A percentile compares a stretch with the other conserved stretches of the same genome.
Evolutionary conservation across 2,797 vertebrate genomes (phyloP).

Genomic region (Xenopus petersii): DNA sequence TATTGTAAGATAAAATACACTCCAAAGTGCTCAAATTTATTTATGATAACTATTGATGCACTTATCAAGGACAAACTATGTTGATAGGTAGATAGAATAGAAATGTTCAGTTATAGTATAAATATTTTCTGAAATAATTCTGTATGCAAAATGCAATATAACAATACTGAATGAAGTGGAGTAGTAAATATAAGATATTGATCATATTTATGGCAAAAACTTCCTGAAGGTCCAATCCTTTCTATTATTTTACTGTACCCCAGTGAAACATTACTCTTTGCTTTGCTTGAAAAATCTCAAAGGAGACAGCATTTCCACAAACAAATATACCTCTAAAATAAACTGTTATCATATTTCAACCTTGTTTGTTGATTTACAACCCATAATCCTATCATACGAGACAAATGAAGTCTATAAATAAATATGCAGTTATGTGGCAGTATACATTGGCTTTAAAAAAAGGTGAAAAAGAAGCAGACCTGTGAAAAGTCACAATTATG

Average conservation of each 20-base stretch:
- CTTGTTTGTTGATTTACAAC: conserved; percentile 8
- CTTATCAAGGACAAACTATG: too few species aligned
- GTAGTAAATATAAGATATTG: conserved; percentile 7
- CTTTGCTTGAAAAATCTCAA: conserved; percentile 8
- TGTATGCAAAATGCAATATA: conserved; percentile 13
- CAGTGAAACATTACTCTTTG: conserved; percentile 23
- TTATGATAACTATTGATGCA: too few species aligned
- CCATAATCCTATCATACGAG: conserved; percentile 9
- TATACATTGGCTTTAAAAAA: neutral
- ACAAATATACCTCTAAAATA: conserved; percentile 24
- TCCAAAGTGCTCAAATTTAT: too few species aligned
- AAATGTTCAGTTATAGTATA: neutral
- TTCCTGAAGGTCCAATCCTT: conserved; percentile 19
- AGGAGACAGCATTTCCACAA: conserved; percentile 23
- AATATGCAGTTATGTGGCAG: conserved; percentile 8
- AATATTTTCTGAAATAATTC: conserved; percentile 17
- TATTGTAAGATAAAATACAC: too few species aligned
- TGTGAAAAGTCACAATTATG: too few species aligned
- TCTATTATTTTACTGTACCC: conserved; percentile 17
- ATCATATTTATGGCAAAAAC: conserved; percentile 24
- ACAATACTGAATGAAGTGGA: conserved; percentile 8
- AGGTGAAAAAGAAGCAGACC: too few species aligned
- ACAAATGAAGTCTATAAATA: conserved; percentile 11
- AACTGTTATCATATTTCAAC: conserved; percentile 28
- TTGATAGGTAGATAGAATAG: neutral